Base-by-base conservation (phyloP, 92 coral and sea anemone genomes). In the Pocillopora meandrina region DNA sequence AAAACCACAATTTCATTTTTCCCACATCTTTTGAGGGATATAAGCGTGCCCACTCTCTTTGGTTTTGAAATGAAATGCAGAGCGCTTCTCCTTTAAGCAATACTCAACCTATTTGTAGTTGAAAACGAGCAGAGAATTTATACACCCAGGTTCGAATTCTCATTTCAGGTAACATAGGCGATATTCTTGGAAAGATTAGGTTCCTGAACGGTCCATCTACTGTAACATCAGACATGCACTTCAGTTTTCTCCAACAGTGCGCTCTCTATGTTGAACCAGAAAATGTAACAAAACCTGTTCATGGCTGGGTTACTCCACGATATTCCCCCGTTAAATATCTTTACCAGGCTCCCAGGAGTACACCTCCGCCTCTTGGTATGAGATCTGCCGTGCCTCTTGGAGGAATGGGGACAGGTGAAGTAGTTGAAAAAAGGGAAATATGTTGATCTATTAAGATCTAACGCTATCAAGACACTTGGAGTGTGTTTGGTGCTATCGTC, bases 351-450 rank as follows among this genome's bases (percentile, higher is more conserved):
- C 92, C 94, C 52, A 56, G 71, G 70, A 90, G 92, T 42, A 82
- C 71, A 14, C 90, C 88, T 58, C 98, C 98, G 34, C 95, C 98
- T 23, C 91, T 94, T 23, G 98, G 98, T 5, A 90, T 94, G 95
- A 93, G 98, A 79, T 94, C 98, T 56, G 98, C 98, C 18, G 95
- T 94, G 65, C 98, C 98, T 31, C 93, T 94, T 61, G 98, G 98
- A 42, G 98, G 98, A 78, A 75, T 94, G 90, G 98, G 95, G 20
- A 94, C 98, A 62, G 98, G 98, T 94, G 72, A 61, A 35, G 57
- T 2, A 2, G 23, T 14, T 70, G 18, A 42, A 42, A 42, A 15
- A 55, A 15, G 14, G 31, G 20, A 14, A 1, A 63, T 21, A 10
- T 31, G 12, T 35, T 56, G 20, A 2, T 64, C 21, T 19, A 2